These are phyloP conservation scores for Glomeris maerens DNA, from an alignment of 1,140 invertebrate species.

Conservation along the genomic window DNA sequence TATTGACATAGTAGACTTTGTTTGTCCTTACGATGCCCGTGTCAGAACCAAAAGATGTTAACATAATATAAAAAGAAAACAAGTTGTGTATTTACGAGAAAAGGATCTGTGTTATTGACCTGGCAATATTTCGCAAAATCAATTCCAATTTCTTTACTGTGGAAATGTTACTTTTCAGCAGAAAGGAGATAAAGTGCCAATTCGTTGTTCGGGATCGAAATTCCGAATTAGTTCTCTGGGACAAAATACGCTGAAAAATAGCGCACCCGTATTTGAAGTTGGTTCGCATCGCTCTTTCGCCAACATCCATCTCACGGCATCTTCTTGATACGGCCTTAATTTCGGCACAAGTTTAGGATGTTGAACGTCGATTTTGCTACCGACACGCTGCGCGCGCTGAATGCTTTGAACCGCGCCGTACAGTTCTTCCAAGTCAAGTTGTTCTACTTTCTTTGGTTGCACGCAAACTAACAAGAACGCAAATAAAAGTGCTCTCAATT, in stretches of 20 bases:
- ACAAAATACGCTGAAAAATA: background rate
- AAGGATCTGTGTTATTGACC: no score
- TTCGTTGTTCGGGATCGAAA: background rate
- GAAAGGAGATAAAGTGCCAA: background rate
- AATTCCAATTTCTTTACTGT: conserved; percentile 19
- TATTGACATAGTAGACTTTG: no score
- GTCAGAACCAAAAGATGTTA: no score
- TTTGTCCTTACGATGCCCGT: no score
- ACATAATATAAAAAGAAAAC: no score
- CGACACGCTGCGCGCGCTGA: no score
- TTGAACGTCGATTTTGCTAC: conserved; percentile 35
- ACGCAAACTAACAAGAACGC: no score
- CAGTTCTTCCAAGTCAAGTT: conserved; percentile 3
- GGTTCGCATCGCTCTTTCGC: conserved; percentile 31
- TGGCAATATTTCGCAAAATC: background rate
- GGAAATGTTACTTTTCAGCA: conserved; percentile 16
- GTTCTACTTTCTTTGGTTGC: no score
- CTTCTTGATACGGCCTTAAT: conserved; percentile 49
- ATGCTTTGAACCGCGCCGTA: conserved; percentile 9
- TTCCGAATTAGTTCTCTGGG: background rate
- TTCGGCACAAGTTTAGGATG: conserved; percentile 36
- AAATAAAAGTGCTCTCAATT: no score
- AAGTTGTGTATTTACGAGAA: no score
- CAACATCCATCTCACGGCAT: conserved; percentile 56
- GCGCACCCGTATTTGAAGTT: background rate